These are phyloP conservation scores for Vulpes ferrilata DNA, from an alignment of 2,113 vertebrate species.

Conservation along the genomic window DNA sequence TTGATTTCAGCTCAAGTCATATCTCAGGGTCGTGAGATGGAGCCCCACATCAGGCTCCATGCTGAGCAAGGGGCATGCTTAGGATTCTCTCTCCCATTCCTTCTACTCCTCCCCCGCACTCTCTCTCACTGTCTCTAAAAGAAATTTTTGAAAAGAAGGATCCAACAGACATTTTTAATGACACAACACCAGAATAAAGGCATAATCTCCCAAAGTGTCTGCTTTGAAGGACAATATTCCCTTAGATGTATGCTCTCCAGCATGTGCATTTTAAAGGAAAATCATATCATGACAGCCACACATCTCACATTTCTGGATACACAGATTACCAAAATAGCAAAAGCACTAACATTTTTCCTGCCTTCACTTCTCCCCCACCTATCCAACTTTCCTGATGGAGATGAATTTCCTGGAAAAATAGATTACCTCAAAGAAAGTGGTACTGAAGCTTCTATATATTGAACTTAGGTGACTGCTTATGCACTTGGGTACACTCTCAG, in stretches of 20 bases:
- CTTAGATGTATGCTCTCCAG: background rate
- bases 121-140: background rate
- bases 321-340: background rate
- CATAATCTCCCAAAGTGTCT: slow-evolving; percentile 2
- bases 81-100: background rate
- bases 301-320: slow-evolving; percentile 33
- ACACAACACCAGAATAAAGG: background rate
- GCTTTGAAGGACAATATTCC: slow-evolving; percentile 1
- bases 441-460: slow-evolving; percentile 25
- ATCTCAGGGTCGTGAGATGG: background rate
- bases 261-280: slow-evolving; percentile 55
- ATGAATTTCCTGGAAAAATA: slow-evolving; percentile 65
- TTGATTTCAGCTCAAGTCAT: background rate
- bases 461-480: background rate
- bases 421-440: slow-evolving; percentile 51
- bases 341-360: background rate
- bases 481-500: slow-evolving; percentile 29
- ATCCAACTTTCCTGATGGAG: slow-evolving; percentile 31
- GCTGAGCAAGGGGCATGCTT: background rate
- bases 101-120: background rate
- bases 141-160: background rate
- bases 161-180: slow-evolving; percentile 37
- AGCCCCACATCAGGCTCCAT: background rate
- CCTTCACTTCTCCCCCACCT: background rate
- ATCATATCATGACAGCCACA: slow-evolving; percentile 36